Percentiles rank a stretch among this genome's conserved stretches.
Evolutionary conservation across 2,797 vertebrate genomes (phyloP).

Genomic region (Aphelocoma californica): DNA sequence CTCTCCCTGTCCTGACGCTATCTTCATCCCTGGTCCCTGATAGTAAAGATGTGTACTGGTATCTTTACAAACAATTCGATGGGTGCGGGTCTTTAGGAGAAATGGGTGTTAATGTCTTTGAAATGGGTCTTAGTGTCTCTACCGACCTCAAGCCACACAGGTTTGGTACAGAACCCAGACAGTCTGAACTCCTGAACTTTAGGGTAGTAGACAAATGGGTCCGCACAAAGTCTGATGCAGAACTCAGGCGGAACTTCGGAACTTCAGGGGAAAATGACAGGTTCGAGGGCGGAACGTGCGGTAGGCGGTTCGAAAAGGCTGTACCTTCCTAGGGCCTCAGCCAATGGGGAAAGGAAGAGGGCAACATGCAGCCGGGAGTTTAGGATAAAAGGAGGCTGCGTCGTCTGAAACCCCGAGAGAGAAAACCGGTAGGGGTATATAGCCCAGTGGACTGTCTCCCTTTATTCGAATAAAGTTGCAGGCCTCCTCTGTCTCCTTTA

Average conservation of each 20-base stretch:
- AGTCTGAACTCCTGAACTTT: neutral
- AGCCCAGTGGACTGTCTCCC: neutral
- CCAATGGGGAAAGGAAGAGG: neutral
- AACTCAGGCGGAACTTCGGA: neutral
- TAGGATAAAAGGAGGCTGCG: neutral
- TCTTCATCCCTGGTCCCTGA: neutral
- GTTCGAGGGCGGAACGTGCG: neutral
- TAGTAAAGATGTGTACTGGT: no score
- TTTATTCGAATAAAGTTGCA: neutral
- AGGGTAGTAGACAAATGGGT: no score
- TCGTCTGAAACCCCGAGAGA: rapidly evolving
- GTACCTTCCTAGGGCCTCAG: neutral
- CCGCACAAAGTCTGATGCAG: neutral
- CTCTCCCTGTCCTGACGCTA: neutral
- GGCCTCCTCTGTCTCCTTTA: neutral
- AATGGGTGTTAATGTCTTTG: neutral
- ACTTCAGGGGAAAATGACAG: neutral
- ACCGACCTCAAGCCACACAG: neutral
- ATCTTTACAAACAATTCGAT: neutral
- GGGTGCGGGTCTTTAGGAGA: neutral
- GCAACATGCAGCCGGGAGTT: neutral
- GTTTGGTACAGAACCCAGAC: neutral
- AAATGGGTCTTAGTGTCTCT: neutral
- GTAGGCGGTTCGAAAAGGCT: neutral
- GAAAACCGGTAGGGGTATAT: rapidly evolving